Conservation (phyloP, 2,797 vertebrate genomes). For the Sebastiscus tertius region DNA sequence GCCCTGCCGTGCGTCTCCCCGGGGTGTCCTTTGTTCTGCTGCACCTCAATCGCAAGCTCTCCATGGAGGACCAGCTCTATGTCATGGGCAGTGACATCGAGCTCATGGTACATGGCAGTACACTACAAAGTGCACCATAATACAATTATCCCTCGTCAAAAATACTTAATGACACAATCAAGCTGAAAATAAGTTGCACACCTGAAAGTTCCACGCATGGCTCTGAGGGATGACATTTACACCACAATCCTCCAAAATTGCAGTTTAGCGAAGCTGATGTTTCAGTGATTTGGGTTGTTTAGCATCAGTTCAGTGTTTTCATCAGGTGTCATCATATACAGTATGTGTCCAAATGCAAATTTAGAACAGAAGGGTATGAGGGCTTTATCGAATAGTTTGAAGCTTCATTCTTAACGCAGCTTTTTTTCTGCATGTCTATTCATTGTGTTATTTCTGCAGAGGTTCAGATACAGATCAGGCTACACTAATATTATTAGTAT, state of each 20-base stretch:
- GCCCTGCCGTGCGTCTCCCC: slow-evolving; percentile 94
- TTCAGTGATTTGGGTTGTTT: background rate
- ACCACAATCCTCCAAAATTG: background rate
- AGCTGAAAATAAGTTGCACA: background rate
- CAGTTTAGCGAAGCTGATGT: background rate
- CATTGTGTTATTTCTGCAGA: no score
- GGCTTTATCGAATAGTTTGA: no score
- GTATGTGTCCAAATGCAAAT: background rate
- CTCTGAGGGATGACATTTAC: background rate
- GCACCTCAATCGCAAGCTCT: slow-evolving; percentile 96
- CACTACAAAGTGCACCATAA: background rate
- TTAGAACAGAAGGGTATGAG: background rate
- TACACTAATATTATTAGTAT: no score
- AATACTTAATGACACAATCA: background rate
- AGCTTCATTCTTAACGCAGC: no score
- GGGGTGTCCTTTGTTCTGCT: slow-evolving; percentile 96
- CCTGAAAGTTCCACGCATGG: background rate
- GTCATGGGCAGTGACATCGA: slow-evolving; percentile 98
- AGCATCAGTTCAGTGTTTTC: background rate
- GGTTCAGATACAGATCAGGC: no score
- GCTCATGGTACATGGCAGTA: slow-evolving; percentile 89
- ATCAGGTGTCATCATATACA: background rate
- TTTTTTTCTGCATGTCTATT: no score
- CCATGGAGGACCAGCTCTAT: slow-evolving; percentile 99
- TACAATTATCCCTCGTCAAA: background rate